phyloP scores from a whole-genome alignment of 2,113 vertebrate genomes.

The Gavialis gangeticus region DNA sequence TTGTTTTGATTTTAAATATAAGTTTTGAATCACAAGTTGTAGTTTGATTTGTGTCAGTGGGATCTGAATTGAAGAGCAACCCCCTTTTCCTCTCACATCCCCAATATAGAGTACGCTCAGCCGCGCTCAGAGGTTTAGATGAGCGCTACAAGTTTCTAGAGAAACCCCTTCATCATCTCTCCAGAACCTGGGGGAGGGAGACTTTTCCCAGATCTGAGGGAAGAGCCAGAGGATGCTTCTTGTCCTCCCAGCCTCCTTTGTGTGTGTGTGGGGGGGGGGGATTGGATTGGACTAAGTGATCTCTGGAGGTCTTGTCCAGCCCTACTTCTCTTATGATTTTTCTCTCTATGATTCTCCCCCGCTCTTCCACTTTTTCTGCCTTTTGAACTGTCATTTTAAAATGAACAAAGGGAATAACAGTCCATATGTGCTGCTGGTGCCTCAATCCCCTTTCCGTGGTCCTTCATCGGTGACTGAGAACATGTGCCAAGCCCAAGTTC shows the following conservation, averaged over 20 bases:
- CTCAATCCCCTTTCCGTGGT: not conserved
- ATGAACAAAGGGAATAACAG: not conserved
- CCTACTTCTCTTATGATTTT: too few species aligned
- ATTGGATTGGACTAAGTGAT: too few species aligned
- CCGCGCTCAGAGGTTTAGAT: not conserved
- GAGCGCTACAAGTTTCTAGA: not conserved
- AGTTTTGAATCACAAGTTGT: constrained; percentile 48
- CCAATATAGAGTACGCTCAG: not conserved
- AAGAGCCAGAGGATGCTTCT: not conserved
- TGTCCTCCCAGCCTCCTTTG: too few species aligned
- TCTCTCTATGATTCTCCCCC: not conserved
- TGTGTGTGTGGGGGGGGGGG: too few species aligned
- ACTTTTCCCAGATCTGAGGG: not conserved
- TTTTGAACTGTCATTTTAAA: not conserved
- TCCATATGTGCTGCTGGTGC: not conserved
- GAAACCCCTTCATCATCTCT: not conserved
- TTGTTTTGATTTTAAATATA: not conserved
- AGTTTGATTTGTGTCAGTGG: constrained; percentile 18
- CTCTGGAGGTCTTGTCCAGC: too few species aligned
- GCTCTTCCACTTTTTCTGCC: not conserved
- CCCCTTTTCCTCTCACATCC: not conserved
- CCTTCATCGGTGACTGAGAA: not conserved
- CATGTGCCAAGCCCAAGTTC: not conserved
- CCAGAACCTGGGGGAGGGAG: not conserved
- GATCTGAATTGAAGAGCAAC: not conserved